Evolutionary conservation across 2,113 vertebrate species (phyloP).

Genomic region (Halcyon senegalensis): DNA sequence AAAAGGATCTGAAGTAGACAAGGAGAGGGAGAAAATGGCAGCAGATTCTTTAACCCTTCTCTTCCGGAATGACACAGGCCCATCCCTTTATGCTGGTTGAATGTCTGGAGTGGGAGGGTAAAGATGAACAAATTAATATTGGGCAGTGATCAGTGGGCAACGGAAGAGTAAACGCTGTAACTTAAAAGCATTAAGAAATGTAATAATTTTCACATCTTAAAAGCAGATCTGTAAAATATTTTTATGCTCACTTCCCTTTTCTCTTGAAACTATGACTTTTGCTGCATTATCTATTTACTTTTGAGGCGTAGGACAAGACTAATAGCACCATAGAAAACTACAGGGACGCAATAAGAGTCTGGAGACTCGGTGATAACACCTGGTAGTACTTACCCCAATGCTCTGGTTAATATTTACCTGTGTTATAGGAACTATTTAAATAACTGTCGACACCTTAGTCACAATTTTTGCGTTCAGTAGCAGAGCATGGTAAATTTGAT

Average conservation of each 20-base stretch:
- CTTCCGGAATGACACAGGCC: background rate
- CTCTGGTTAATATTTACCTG: conserved; percentile 76
- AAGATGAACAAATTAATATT: background rate
- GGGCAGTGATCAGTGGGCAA: background rate
- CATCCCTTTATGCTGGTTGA: background rate
- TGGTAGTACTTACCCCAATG: conserved; percentile 27
- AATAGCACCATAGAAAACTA: background rate
- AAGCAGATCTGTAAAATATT: background rate
- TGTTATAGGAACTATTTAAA: background rate
- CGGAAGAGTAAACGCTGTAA: background rate
- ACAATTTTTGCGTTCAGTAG: conserved; percentile 28
- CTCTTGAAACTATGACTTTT: background rate
- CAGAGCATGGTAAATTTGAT: background rate
- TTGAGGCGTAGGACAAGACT: conserved; percentile 8
- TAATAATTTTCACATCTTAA: background rate
- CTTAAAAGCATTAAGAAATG: background rate
- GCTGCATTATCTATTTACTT: conserved; percentile 59
- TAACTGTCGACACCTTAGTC: background rate
- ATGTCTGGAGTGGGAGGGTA: background rate
- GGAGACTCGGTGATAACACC: conserved; percentile 38
- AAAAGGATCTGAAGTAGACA: background rate
- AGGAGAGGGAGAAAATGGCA: background rate
- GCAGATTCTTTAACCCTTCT: background rate
- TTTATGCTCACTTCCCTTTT: background rate
- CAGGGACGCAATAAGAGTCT: background rate